Evolutionary conservation across 2,888 invertebrate genomes (phyloP).

Genomic region (Aleiodes testaceus): DNA sequence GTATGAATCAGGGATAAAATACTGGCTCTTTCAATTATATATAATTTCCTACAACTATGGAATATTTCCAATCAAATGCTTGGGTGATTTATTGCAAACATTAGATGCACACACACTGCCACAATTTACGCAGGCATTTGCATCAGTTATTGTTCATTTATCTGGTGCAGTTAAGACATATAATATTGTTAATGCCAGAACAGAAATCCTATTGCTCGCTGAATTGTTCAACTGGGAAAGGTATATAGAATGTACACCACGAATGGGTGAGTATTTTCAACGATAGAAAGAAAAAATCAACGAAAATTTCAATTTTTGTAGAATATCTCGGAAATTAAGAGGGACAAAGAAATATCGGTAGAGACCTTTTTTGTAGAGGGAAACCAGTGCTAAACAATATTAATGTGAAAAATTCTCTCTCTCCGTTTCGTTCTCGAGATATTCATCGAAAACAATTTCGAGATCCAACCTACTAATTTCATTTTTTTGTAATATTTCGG

Average conservation of each 20-base stretch:
- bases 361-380: too few species aligned
- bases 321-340: too few species aligned
- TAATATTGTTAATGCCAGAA: conserved; percentile 3
- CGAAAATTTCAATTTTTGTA: too few species aligned
- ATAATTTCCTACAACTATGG: conserved; percentile 15
- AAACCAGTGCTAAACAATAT: too few species aligned
- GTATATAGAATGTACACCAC: conserved; percentile 1
- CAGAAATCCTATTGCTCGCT: conserved; percentile 8
- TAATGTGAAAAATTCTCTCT: too few species aligned
- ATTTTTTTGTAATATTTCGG: too few species aligned
- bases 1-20: conserved; percentile 14
- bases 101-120: conserved; percentile 22
- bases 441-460: too few species aligned
- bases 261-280: conserved; percentile 1
- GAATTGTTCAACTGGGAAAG: conserved; percentile 18
- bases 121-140: conserved; percentile 15
- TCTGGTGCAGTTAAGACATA: conserved; percentile 10
- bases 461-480: too few species aligned
- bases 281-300: not conserved
- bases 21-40: not conserved
- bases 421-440: too few species aligned
- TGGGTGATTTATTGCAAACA: conserved; percentile 15
- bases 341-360: too few species aligned
- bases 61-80: conserved; percentile 21
- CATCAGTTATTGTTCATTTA: conserved; percentile 13